Evolutionary conservation across 2,888 invertebrate genomes (phyloP).

Genomic region (Pycnomerus fuliginosus): DNA sequence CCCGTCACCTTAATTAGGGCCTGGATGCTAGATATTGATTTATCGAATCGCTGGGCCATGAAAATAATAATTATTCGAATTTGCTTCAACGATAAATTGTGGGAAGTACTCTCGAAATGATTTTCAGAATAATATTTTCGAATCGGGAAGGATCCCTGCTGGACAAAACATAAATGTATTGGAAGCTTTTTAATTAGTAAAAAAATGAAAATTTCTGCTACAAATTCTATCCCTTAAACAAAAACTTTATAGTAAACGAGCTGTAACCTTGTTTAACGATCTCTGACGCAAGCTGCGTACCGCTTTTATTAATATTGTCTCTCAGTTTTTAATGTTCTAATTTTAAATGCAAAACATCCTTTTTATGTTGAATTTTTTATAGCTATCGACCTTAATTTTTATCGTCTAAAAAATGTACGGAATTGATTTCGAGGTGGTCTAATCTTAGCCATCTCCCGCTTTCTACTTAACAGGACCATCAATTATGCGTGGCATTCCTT

Average conservation of each 20-base stretch:
- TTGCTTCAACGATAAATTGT: too few relatives aligned
- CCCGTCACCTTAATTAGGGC: too few relatives aligned
- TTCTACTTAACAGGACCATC: conserved; percentile 23
- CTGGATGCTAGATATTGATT: too few relatives aligned
- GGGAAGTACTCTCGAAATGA: too few relatives aligned
- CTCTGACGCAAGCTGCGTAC: conserved; percentile 26
- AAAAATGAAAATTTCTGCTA: not conserved
- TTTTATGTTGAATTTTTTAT: conserved; percentile 3
- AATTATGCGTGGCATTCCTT: conserved; percentile 20
- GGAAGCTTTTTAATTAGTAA: too few relatives aligned
- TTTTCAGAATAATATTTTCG: too few relatives aligned
- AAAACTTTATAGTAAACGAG: conserved; percentile 29
- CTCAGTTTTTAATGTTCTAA: conserved; percentile 23
- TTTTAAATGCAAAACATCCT: conserved; percentile 23
- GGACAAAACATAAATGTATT: too few relatives aligned
- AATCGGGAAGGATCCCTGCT: too few relatives aligned
- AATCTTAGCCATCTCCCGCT: conserved; percentile 17
- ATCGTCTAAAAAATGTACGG: not conserved
- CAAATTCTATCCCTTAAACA: conserved; percentile 9
- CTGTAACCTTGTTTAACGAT: conserved; percentile 28
- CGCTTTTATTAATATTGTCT: conserved; percentile 27
- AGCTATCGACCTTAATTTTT: not conserved
- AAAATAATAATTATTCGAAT: too few relatives aligned
- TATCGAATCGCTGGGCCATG: too few relatives aligned
- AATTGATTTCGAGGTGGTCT: conserved; percentile 3